Base-by-base conservation (phyloP, 2,113 vertebrate species). In the Dolichotis patagonum region DNA sequence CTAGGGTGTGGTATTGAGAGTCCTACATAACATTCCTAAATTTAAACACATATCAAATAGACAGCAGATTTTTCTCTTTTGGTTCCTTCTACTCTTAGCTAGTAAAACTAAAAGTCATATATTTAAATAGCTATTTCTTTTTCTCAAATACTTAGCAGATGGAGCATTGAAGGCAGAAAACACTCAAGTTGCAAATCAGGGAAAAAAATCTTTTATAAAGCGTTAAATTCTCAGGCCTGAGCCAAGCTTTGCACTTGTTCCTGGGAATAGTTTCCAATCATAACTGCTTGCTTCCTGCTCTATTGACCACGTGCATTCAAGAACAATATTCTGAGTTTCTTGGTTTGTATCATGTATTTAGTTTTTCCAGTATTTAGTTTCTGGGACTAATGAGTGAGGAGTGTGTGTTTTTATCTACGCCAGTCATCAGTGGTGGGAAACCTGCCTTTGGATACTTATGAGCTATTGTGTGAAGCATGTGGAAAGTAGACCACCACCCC, bases 311-410 rank as follows among this genome's bases (percentile, higher is more conserved):
- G 82, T 17, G 3, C 73, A 43, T 71, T 96, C 77, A 28, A 89
- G 78, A 35, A 58, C 16, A 95, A 87, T 1, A 16, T 4, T 26
- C 49, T 73, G 24, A 62, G 3, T 96, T 67, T 69, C 95, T 91
- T 91, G 82, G 83, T 26, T 54, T 90, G 58, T 43, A 46, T 46
- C 1, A 65, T 69, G 13, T 8, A 35, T 95, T 86, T 89, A 65
- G 43, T 75, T 96, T 41, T 88, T 9, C 81, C 93, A 49, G 41
- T 22, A 60, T 75, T 54, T 30, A 38, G 82, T 56, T 90, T 94
- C 87, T 90, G 88, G 84, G 90, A 56, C 28, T 94, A 52, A 96
- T 96, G 90, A 97, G 93, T 97, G 38, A 95, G 87, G 82, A 91
- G 58, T 60, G 12, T 83, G 14, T 94, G 17, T 26, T 58, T 95